Evolutionary conservation across 1,140 invertebrate species (phyloP), one percentile per base, ranked within the genome.

Genomic region (Leguminivora glycinivorella): DNA sequence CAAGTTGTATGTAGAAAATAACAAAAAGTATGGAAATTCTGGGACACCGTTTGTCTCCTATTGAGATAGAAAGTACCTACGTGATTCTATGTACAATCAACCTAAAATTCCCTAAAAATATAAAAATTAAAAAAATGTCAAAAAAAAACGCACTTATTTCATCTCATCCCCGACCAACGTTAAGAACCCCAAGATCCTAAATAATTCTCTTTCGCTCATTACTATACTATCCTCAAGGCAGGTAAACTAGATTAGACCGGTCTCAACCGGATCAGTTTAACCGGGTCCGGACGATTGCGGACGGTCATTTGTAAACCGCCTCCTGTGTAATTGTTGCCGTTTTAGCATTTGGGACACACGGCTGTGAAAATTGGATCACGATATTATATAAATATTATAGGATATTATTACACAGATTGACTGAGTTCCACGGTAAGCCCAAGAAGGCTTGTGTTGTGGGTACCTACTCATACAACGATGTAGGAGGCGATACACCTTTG

Each of bases 291-390:
- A 14, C 58, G 24, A 26, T 26, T 24, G 22, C 58, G 58, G 24
- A 2, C 58, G 58, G 58, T 63, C 58, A 63, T 63, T 63, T 63
- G 58, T 63, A 63, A 63, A 63, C 58, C 58, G 58, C 26, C 58
- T 63, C 14, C 58, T 19, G 58, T 63, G 58, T 63, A 63, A 63
- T 63, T 63, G 58, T 63, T 63, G 58, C 58, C 58, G 58, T 63
- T 34, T 63, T 29, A 63, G n/a, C 58, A 52, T 52, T 52, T 29
- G 58, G 5, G 58, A 63, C 58, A 63, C 58, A 63, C 14, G 25
- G 58, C 4, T 4, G 0, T 22, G 4, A n/a, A 17, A 22, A 17
- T 29, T 34, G 26, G 26, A 12, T 2, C 0, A 4, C 26, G 17
- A 29, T 29, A 9, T 52, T 0, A 0, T 43, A n/a, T n/a, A 0